These are phyloP conservation scores for Nephrocerus scutellatus DNA, from an alignment of 2,888 invertebrate species.

Conservation along the genomic window DNA sequence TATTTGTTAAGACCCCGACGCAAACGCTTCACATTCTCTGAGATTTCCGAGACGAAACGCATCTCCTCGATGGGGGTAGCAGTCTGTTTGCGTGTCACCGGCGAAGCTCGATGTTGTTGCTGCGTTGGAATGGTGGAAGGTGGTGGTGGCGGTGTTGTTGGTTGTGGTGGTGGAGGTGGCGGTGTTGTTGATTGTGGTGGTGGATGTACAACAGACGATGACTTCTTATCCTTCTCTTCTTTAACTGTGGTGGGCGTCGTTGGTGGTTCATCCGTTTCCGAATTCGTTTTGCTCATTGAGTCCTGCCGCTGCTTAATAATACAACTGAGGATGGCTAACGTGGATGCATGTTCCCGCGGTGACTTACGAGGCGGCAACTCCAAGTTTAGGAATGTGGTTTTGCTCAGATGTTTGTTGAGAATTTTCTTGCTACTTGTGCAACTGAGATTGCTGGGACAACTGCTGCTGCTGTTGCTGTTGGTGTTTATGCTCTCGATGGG, in stretches of 20 bases:
- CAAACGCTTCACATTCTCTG: conserved; percentile 44
- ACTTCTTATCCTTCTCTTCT: too few species aligned
- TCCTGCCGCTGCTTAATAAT: conserved; percentile 50
- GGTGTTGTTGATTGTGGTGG: too few species aligned
- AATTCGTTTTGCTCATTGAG: conserved; percentile 38
- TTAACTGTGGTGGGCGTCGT: conserved; percentile 16
- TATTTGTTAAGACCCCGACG: conserved; percentile 44
- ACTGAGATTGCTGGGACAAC: conserved; percentile 31
- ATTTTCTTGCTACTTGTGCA: conserved; percentile 27
- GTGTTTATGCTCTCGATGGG: conserved; percentile 21
- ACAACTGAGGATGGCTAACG: conserved; percentile 71
- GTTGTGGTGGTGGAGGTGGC: too few species aligned
- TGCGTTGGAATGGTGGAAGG: conserved; percentile 20
- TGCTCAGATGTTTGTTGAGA: conserved; percentile 36
- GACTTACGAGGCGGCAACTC: conserved; percentile 64
- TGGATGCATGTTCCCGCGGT: conserved; percentile 82
- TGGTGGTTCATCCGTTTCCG: conserved; percentile 35
- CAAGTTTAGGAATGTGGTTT: conserved; percentile 30
- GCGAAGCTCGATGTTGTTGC: too few species aligned
- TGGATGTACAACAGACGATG: too few species aligned
- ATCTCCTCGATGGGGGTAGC: conserved; percentile 39
- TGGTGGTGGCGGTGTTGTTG: conserved; percentile 14
- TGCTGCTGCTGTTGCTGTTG: conserved; percentile 36
- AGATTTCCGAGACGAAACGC: conserved; percentile 44
- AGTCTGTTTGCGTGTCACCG: conserved; percentile 36